A percentile compares a stretch with the other conserved stretches of the same genome.
Conservation (phyloP, 53 echinoderm and acorn worm genomes). For the Luidia sarsii region DNA sequence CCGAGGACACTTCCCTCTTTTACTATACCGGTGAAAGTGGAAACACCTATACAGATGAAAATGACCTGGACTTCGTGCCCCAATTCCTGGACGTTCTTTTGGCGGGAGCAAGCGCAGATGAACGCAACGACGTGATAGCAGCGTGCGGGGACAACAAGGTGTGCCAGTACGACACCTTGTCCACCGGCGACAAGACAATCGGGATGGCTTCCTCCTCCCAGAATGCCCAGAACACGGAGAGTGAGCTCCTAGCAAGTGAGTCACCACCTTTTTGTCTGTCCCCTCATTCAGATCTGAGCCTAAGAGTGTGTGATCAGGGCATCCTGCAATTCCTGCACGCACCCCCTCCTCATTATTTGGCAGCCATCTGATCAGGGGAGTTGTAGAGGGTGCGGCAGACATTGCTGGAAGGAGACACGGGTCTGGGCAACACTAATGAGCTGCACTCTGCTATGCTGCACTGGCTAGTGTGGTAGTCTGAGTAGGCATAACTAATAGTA, state of each 20-base stretch:
- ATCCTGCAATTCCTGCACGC: no score
- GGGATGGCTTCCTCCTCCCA: not conserved
- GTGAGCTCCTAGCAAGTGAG: not conserved
- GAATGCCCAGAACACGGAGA: not conserved
- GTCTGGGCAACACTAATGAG: no score
- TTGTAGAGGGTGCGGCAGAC: no score
- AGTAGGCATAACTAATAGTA: no score
- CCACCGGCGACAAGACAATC: conserved; percentile 19
- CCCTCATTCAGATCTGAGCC: no score
- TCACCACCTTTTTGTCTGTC: no score
- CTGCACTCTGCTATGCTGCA: no score
- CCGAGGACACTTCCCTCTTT: not conserved
- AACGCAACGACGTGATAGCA: not conserved
- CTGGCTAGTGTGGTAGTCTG: no score
- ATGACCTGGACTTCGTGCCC: conserved; percentile 61
- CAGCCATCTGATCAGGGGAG: no score
- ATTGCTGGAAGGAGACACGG: no score
- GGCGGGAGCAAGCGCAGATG: not conserved
- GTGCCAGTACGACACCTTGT: conserved; percentile 46
- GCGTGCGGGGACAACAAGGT: conserved; percentile 25
- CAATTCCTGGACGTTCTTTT: conserved; percentile 68
- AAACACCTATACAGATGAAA: conserved; percentile 36
- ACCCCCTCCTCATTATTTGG: no score
- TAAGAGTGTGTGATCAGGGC: no score
- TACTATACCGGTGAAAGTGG: conserved; percentile 2